phyloP scores from a whole-genome alignment of 92 coral and sea anemone genomes.

The Palythoa heliodiscus region DNA sequence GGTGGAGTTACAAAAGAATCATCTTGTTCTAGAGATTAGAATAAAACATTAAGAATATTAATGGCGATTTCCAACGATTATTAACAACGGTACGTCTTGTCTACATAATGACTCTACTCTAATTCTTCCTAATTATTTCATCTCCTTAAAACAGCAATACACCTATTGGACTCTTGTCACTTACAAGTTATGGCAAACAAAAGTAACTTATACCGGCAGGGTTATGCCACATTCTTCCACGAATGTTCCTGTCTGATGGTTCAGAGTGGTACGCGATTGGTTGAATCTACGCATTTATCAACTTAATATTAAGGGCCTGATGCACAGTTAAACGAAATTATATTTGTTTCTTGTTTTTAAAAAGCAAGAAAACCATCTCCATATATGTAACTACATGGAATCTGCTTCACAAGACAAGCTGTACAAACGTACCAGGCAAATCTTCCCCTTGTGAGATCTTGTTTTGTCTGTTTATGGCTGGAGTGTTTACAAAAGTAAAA shows the following conservation, averaged over 20 bases:
- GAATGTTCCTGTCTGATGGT: not conserved
- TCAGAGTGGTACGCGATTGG: not conserved
- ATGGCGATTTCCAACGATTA: too few species aligned
- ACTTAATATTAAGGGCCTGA: not conserved
- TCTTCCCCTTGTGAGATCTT: conserved; percentile 62
- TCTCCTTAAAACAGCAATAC: too few species aligned
- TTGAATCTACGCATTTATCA: not conserved
- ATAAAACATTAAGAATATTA: not conserved
- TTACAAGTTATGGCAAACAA: not conserved
- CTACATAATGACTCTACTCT: not conserved
- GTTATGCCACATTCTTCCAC: not conserved
- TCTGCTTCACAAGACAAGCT: not conserved
- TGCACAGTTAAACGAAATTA: not conserved
- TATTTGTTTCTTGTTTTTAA: not conserved
- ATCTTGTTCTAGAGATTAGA: conserved; percentile 44
- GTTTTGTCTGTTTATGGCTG: conserved; percentile 69
- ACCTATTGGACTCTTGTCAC: too few species aligned
- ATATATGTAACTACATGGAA: not conserved
- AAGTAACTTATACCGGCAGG: not conserved
- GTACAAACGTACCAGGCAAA: conserved; percentile 7
- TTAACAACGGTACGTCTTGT: not conserved
- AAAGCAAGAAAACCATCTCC: not conserved
- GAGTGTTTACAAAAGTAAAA: conserved; percentile 71
- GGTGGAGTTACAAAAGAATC: conserved; percentile 97
- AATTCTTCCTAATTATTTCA: too few species aligned